These are phyloP conservation scores for Invenusta paracnida DNA, from an alignment of 2,888 invertebrate species.

Conservation along the genomic window DNA sequence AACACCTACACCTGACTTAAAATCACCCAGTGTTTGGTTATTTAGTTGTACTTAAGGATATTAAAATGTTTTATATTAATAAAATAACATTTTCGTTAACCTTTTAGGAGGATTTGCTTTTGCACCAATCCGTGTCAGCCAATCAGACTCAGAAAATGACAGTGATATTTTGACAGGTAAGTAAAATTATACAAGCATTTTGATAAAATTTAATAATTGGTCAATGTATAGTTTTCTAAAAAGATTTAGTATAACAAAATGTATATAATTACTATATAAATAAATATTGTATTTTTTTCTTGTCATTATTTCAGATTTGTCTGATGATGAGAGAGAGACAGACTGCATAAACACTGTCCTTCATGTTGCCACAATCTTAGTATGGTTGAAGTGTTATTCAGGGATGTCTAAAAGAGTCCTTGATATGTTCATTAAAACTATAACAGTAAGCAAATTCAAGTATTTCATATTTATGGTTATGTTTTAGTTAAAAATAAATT, in stretches of 20 bases:
- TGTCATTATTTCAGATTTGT: neutral
- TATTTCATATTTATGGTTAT: neutral
- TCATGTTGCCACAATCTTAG: neutral
- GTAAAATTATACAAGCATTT: neutral
- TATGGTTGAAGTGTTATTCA: neutral
- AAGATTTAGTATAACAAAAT: neutral
- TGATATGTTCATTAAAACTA: neutral
- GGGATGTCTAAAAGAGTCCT: neutral
- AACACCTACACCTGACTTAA: neutral
- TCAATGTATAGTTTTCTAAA: neutral
- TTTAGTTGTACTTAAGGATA: neutral
- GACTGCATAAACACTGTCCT: neutral
- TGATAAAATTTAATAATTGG: neutral
- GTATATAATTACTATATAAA: neutral
- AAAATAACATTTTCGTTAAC: neutral
- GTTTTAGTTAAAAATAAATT: neutral
- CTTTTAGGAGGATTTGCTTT: neutral
- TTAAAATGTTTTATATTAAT: neutral
- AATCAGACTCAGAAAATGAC: neutral
- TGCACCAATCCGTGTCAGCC: neutral
- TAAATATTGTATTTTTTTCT: neutral
- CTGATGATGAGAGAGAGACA: neutral
- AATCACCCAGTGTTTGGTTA: neutral
- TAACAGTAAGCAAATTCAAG: neutral
- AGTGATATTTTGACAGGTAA: neutral